These are phyloP conservation scores for Lasioglossum marginatum DNA, from an alignment of 2,888 invertebrate genomes.

Conservation along the genomic window DNA sequence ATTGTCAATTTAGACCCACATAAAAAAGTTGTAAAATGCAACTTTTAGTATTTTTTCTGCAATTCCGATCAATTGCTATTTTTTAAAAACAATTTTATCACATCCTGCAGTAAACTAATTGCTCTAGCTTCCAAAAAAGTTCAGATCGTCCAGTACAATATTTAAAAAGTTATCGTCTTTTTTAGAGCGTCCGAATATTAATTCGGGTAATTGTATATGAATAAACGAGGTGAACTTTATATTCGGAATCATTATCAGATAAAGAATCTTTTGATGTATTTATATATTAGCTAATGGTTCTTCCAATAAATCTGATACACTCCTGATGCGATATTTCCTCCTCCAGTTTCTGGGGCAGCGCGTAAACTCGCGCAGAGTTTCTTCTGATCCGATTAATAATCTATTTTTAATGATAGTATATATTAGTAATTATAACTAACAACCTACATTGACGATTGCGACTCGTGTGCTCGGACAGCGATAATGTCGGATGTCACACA, in stretches of 20 bases:
- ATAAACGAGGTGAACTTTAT: not conserved
- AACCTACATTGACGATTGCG: not conserved
- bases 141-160: no score
- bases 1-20: no score
- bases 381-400: not conserved
- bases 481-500: not conserved
- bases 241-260: not conserved
- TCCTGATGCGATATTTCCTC: slow-evolving; percentile 3
- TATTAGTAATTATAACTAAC: not conserved
- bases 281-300: not conserved
- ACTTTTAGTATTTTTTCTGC: no score
- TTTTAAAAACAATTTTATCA: no score
- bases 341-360: not conserved
- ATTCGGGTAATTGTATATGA: no score
- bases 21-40: no score
- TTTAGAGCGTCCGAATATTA: no score
- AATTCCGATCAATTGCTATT: no score
- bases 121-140: no score
- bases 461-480: not conserved
- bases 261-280: not conserved
- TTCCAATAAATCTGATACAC: slow-evolving; percentile 4
- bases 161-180: no score
- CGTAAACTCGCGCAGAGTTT: not conserved
- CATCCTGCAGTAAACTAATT: no score
- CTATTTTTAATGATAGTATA: not conserved